Base-by-base conservation (phyloP, 30 jellyfish, hydroid and myxozoan genomes). In the Cassiopea xamachana region DNA sequence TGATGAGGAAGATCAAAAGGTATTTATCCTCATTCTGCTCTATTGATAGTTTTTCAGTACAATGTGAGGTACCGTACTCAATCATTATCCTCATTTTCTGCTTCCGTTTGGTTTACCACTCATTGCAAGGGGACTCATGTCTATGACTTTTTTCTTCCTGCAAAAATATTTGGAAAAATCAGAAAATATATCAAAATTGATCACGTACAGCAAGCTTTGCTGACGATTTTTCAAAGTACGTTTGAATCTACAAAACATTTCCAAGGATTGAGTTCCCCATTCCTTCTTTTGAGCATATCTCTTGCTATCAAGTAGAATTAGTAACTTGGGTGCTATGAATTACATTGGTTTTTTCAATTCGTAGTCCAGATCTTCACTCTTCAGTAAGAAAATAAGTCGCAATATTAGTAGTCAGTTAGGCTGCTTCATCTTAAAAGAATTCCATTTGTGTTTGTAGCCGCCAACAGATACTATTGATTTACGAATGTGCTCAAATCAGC, bases 1-100 rank as follows among this genome's bases (percentile, higher is more conserved):
- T 14, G 99, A 93, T 79, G 99, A 96, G 75, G 98, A 96, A 90
- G 90, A 90, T 55, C 69, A 95, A 68, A 96, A 96, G 99, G 99
- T 96, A 71, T 55, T 3, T 55, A 55, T 3, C 10, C 64, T 27
- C 39, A 27, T 27, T 27, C 39, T 27, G 39, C 39, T 27, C 39
- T 27, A 27, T 27, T 27, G 39, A 27, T 27, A 27, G 39, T 27
- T 27, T 27, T 27, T 27, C 39, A 27, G 39, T 27, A 27, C 39
- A 27, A 27, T 27, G 39, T 27, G 39, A 27, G 39, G 39, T 27
- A 27, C 39, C 39, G 39, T 27, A 27, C 39, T 27, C 39, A 27
- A 27, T 27, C 39, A 27, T 27, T 27, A 27, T 59, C 69, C 14
- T 59, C 14, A 7, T 59, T 59, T 59, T 14, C 14, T 59, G 8